Evolutionary conservation across 1,140 invertebrate species (phyloP).

Genomic region (Andrena cerasifolii): DNA sequence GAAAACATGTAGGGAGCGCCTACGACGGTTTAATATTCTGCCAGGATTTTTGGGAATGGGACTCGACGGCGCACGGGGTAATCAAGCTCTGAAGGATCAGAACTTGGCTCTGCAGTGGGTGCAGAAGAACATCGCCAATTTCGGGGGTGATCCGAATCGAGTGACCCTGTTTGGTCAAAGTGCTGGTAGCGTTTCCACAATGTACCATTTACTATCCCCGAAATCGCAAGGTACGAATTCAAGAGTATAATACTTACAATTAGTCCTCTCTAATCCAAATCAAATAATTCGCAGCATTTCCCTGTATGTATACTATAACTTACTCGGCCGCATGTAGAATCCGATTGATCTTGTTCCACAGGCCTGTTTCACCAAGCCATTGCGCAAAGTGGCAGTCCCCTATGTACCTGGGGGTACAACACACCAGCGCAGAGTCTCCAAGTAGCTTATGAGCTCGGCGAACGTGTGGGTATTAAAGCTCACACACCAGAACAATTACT

Average conservation of each 20-base stretch:
- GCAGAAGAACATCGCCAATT: conserved; percentile 74
- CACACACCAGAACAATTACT: no score
- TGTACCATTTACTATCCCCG: conserved; percentile 66
- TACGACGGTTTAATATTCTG: neutral
- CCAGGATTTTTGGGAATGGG: conserved; percentile 84
- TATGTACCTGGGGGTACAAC: neutral
- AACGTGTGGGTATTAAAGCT: no score
- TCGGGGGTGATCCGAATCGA: conserved; percentile 64
- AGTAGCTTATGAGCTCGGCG: no score
- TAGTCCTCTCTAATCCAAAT: no score
- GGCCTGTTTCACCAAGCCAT: conserved; percentile 73
- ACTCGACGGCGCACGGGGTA: conserved; percentile 84
- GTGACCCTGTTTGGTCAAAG: conserved; percentile 80
- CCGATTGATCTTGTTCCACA: conserved; percentile 13
- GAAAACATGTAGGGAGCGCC: neutral
- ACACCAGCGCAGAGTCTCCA: neutral
- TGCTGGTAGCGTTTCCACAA: conserved; percentile 67
- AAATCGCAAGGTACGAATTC: conserved; percentile 64
- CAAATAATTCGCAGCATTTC: no score
- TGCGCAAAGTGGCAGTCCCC: conserved; percentile 64
- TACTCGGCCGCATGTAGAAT: no score
- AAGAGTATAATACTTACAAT: no score
- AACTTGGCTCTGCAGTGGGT: conserved; percentile 80
- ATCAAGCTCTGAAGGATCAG: conserved; percentile 86
- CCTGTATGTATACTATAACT: no score